These are phyloP conservation scores for Florisuga fusca DNA, from an alignment of 2,797 vertebrate species.

Conservation along the genomic window DNA sequence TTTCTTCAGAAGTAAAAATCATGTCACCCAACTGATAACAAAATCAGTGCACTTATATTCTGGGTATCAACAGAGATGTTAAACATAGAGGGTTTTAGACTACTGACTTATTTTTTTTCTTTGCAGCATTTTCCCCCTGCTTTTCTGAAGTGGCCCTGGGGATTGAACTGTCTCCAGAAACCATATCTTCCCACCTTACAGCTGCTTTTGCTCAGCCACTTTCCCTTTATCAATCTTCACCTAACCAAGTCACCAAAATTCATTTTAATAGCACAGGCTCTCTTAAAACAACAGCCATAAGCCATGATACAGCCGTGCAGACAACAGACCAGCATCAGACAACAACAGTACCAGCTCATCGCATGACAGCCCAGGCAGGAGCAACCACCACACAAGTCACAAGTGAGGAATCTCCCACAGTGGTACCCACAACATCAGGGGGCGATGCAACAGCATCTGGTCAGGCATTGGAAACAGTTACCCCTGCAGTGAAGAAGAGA, in stretches of 20 bases:
- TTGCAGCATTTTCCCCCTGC: constrained; percentile 51
- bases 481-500: not conserved
- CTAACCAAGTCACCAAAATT: not conserved
- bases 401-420: not conserved
- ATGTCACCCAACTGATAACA: not conserved
- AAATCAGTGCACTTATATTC: not conserved
- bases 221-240: not conserved
- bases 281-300: not conserved
- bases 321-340: not conserved
- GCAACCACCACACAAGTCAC: not conserved
- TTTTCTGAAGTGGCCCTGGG: not conserved
- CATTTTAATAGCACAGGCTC: not conserved
- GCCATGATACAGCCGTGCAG: not conserved
- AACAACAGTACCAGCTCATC: not conserved
- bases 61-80: not conserved
- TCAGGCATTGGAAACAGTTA: not conserved
- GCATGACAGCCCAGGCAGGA: not conserved
- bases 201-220: not conserved
- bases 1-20: not conserved
- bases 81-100: not conserved
- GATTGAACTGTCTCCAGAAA: not conserved
- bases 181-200: not conserved
- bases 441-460: not conserved
- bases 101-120: not conserved
- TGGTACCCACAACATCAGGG: not conserved